Conservation (phyloP, 2,888 invertebrate species). For the Diloba caeruleocephala region DNA sequence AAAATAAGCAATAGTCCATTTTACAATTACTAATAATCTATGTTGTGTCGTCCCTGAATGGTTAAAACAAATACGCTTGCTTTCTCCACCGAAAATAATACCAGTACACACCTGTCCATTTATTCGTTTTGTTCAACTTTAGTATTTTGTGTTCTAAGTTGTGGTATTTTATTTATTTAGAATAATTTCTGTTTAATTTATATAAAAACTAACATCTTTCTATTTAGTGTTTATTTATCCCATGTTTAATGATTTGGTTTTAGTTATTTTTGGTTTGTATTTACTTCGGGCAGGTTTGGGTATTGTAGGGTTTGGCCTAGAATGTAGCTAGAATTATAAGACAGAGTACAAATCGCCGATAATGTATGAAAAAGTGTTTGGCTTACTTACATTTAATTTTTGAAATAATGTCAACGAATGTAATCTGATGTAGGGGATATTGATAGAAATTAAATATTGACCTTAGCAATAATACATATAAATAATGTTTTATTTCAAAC, state of each 20-base stretch:
- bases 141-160: conserved; percentile 72
- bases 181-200: conserved; percentile 80
- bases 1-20: conserved; percentile 57
- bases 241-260: conserved; percentile 73
- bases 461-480: conserved; percentile 88
- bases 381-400: conserved; percentile 88
- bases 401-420: conserved; percentile 89
- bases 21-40: conserved; percentile 68
- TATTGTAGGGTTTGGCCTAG: conserved; percentile 89
- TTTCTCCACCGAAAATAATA: conserved; percentile 71
- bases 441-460: conserved; percentile 89
- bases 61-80: conserved; percentile 68
- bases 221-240: conserved; percentile 79
- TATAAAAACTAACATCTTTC: conserved; percentile 77
- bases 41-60: conserved; percentile 84
- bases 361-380: conserved; percentile 84
- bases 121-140: conserved; percentile 61
- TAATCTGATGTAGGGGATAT: conserved; percentile 89
- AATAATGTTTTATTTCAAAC: conserved; percentile 75
- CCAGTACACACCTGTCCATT: conserved; percentile 74
- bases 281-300: conserved; percentile 88
- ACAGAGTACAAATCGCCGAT: conserved; percentile 88
- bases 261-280: conserved; percentile 76
- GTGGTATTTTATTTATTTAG: conserved; percentile 80
- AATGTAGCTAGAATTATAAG: conserved; percentile 88